Conservation (phyloP, 2,797 vertebrate genomes). For the Halcyon badia region DNA sequence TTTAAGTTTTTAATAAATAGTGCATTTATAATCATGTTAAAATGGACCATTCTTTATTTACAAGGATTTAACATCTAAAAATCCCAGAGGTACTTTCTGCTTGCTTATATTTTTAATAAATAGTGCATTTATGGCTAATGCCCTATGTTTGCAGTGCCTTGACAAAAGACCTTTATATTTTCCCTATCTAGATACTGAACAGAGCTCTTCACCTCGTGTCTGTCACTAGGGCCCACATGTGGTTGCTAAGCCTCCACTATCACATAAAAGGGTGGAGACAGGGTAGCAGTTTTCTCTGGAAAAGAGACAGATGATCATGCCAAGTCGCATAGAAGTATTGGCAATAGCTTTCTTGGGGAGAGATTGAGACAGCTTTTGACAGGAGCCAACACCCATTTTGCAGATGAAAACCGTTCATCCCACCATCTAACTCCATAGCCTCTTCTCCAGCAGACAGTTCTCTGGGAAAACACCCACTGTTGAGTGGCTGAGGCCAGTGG, state of each 20-base stretch:
- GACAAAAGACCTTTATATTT: not conserved
- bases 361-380: conserved; percentile 32
- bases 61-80: not conserved
- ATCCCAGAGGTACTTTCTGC: not conserved
- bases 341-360: conserved; percentile 13
- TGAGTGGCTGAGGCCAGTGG: not conserved
- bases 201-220: not conserved
- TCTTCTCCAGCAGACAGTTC: not conserved
- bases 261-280: conserved; percentile 47
- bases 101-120: not conserved
- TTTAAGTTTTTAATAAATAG: not conserved
- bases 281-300: conserved; percentile 62
- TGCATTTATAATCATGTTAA: not conserved
- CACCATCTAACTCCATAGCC: not conserved
- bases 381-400: conserved; percentile 53
- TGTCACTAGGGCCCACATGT: not conserved
- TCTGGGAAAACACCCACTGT: conserved; percentile 45
- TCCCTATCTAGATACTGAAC: not conserved
- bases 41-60: not conserved
- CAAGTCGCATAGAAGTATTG: conserved; percentile 37
- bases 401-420: not conserved
- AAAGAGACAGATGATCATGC: conserved; percentile 11
- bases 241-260: conserved; percentile 33
- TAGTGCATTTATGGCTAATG: not conserved
- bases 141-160: not conserved